Percentiles rank a stretch among this genome's conserved stretches.
Evolutionary conservation across 2,888 invertebrate genomes (phyloP).

Genomic region (Dicranocentrus wangi): DNA sequence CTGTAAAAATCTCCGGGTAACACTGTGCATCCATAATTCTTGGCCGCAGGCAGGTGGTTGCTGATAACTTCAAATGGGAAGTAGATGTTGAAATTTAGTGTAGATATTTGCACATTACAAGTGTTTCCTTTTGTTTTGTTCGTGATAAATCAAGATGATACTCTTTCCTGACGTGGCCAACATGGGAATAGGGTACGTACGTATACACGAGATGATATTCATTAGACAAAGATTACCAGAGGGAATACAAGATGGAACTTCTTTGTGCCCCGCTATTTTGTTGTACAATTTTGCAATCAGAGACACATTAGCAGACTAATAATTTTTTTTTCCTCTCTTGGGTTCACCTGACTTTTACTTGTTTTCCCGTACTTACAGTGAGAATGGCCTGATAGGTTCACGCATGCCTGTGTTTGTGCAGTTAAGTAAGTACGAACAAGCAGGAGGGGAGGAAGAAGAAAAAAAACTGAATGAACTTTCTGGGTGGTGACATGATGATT

Average conservation of each 20-base stretch:
- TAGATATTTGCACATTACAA: slow-evolving; percentile 54
- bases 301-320: slow-evolving; percentile 45
- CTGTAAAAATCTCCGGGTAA: slow-evolving; percentile 26
- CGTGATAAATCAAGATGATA: slow-evolving; percentile 52
- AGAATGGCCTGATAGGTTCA: too few relatives aligned
- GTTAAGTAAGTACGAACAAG: slow-evolving; percentile 9
- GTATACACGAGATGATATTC: too few relatives aligned
- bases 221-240: background rate
- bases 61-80: slow-evolving; percentile 44
- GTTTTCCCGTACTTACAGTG: too few relatives aligned
- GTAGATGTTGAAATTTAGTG: slow-evolving; percentile 37
- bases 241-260: background rate
- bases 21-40: slow-evolving; percentile 49
- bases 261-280: slow-evolving; percentile 36
- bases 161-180: slow-evolving; percentile 28
- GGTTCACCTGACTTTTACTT: background rate
- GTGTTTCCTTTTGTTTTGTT: slow-evolving; percentile 45
- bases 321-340: slow-evolving; percentile 21
- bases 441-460: background rate
- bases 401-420: too few relatives aligned
- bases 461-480: slow-evolving; percentile 33
- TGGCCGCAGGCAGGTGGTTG: slow-evolving; percentile 40
- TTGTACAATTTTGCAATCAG: slow-evolving; percentile 48
- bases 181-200: too few relatives aligned
- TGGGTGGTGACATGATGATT: slow-evolving; percentile 56